phyloP scores from a whole-genome alignment of 2,888 invertebrate species.

The Halocaridina rubra region DNA sequence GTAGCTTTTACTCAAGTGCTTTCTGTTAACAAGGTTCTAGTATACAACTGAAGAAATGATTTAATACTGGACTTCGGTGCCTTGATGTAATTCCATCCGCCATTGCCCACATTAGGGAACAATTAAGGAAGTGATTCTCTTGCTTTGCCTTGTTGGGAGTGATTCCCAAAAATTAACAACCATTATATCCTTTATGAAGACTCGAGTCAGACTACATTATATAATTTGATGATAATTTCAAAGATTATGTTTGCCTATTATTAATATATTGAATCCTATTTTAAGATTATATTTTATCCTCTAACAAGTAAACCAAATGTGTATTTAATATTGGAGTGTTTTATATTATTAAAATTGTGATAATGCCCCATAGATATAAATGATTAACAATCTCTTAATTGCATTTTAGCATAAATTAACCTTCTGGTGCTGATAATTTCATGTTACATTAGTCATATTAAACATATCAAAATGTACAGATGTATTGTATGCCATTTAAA shows the following conservation, averaged over 20 bases:
- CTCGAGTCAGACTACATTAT: no score
- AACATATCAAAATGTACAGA: slow-evolving; percentile 60
- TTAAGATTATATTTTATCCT: neutral
- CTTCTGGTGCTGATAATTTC: slow-evolving; percentile 49
- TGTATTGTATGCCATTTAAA: slow-evolving; percentile 49
- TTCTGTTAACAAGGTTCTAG: slow-evolving; percentile 29
- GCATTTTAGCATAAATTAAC: slow-evolving; percentile 20
- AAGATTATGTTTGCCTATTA: neutral
- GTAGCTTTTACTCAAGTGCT: slow-evolving; percentile 46
- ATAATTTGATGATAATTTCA: neutral
- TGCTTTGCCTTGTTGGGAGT: neutral
- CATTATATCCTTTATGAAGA: no score
- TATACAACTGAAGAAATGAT: neutral
- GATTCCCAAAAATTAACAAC: neutral
- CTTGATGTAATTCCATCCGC: slow-evolving; percentile 33
- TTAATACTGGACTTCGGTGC: slow-evolving; percentile 14
- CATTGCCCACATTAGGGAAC: neutral
- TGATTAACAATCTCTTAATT: slow-evolving; percentile 1
- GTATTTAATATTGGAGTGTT: slow-evolving; percentile 40
- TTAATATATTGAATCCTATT: slow-evolving; percentile 27
- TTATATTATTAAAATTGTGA: neutral
- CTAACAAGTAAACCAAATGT: slow-evolving; percentile 5
- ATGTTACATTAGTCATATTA: slow-evolving; percentile 53
- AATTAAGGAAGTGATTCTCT: neutral
- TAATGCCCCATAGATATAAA: slow-evolving; percentile 10